These are phyloP conservation scores for Brenthis hecate DNA, from an alignment of 2,888 invertebrate genomes.

Conservation along the genomic window DNA sequence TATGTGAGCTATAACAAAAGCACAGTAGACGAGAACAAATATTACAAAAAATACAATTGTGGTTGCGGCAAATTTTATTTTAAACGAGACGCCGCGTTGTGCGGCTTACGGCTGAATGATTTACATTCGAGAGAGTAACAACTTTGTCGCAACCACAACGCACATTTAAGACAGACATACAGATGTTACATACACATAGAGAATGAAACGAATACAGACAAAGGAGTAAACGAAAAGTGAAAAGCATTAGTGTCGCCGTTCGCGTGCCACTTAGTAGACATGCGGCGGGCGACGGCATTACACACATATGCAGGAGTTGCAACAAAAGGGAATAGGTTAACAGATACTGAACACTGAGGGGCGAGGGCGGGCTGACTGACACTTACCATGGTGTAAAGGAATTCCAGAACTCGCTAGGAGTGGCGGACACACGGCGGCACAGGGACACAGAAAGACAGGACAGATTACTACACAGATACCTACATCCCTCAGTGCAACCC, in stretches of 20 bases:
- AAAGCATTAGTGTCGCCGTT: conserved; percentile 76
- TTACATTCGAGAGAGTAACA: conserved; percentile 48
- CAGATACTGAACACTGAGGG: conserved; percentile 83
- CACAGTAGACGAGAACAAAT: conserved; percentile 82
- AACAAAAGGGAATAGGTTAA: conserved; percentile 81
- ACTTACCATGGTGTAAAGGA: conserved; percentile 99
- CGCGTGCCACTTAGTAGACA: conserved; percentile 71
- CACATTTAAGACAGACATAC: conserved; percentile 82
- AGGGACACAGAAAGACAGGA: conserved; percentile 87
- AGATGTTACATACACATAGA: conserved; percentile 84
- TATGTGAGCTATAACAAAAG: conserved; percentile 78
- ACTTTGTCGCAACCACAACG: conserved; percentile 76
- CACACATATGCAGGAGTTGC: conserved; percentile 82
- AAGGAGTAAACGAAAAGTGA: conserved; percentile 79
- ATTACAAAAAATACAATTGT: conserved; percentile 73
- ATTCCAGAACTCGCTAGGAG: conserved; percentile 98
- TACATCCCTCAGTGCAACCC: conserved; percentile 83
- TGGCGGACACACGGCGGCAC: conserved; percentile 87
- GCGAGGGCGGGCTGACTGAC: conserved; percentile 85
- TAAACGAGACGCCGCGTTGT: conserved; percentile 49
- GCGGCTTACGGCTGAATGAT: conserved; percentile 48
- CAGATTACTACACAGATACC: conserved; percentile 84
- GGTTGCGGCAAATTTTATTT: conserved; percentile 72
- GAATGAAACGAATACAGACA: conserved; percentile 82
- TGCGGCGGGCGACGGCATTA: conserved; percentile 75